Percentiles rank a stretch among this genome's conserved stretches.
These are phyloP conservation scores for Artibeus lituratus DNA, from an alignment of 2,797 vertebrate genomes.

Conservation along the genomic window DNA sequence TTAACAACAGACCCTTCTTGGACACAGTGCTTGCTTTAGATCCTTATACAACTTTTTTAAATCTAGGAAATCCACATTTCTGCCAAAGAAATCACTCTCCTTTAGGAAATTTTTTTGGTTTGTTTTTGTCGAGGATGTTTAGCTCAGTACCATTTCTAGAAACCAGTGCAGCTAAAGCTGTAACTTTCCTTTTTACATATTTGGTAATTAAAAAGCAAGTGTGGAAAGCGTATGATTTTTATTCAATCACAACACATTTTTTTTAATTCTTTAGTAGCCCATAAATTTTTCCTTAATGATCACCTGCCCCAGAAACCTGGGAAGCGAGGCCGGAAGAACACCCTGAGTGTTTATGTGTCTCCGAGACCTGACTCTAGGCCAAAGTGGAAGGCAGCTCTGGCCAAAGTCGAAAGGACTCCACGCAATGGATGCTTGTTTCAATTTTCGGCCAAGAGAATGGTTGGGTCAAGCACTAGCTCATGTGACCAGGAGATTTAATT, in stretches of 20 bases:
- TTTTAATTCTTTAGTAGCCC: conserved; percentile 38
- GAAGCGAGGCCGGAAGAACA: conserved; percentile 38
- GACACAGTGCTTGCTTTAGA: conserved; percentile 52
- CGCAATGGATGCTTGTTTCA: background rate
- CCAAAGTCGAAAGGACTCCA: background rate
- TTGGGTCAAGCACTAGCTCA: background rate
- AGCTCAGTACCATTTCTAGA: conserved; percentile 48
- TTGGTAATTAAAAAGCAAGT: conserved; percentile 61
- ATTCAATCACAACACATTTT: conserved; percentile 26
- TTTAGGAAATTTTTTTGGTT: conserved; percentile 53
- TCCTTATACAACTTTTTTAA: conserved; percentile 66
- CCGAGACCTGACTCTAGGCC: background rate
- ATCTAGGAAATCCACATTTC: conserved; percentile 71
- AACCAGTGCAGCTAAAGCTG: background rate
- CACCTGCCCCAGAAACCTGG: conserved; percentile 51
- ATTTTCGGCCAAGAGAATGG: background rate
- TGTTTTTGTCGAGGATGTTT: background rate
- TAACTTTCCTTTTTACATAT: conserved; percentile 9
- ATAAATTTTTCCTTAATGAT: conserved; percentile 57
- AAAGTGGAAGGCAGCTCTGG: background rate
- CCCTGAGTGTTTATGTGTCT: background rate
- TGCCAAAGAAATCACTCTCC: conserved; percentile 67
- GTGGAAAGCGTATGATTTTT: conserved; percentile 28
- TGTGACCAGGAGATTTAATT: background rate
- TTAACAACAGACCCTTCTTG: conserved; percentile 69